Evolutionary conservation across 2,888 invertebrate species (phyloP).

Genomic region (Tanypteryx hageni): DNA sequence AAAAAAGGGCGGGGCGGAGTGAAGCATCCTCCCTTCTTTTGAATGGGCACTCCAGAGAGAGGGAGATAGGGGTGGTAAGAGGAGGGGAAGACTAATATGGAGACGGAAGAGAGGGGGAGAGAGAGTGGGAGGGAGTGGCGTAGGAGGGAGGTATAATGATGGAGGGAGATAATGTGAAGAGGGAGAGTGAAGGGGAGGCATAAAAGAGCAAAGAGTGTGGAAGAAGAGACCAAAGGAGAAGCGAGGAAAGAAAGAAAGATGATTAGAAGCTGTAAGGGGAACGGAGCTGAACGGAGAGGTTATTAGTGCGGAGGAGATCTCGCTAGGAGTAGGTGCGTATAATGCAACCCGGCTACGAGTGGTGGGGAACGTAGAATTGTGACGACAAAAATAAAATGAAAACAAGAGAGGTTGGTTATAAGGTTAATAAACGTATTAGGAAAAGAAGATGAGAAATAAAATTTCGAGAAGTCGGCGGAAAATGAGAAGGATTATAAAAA

Average conservation of each 20-base stretch:
- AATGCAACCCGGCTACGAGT: not conserved
- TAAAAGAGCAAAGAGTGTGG: not conserved
- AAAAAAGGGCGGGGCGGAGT: not conserved
- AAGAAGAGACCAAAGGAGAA: not conserved
- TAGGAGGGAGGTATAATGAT: not conserved
- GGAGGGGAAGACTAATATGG: not conserved
- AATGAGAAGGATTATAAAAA: not conserved
- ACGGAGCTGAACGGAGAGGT: not conserved
- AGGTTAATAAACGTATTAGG: not conserved
- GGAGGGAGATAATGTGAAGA: not conserved
- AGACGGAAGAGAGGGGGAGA: not conserved
- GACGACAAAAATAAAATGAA: not conserved
- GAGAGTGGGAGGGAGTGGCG: not conserved
- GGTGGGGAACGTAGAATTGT: not conserved
- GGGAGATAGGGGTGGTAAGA: not conserved
- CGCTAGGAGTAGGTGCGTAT: not conserved
- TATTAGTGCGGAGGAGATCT: not conserved
- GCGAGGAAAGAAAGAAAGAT: not conserved
- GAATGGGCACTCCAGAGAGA: constrained; percentile 32
- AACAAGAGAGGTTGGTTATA: no score
- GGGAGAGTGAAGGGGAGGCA: not conserved
- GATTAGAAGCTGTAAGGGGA: constrained; percentile 1
- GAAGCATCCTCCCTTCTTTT: constrained; percentile 2
- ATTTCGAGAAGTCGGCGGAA: not conserved
- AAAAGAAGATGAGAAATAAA: not conserved